Evolutionary conservation across 2,888 invertebrate genomes (phyloP).

Genomic region (Celastrina argiolus): DNA sequence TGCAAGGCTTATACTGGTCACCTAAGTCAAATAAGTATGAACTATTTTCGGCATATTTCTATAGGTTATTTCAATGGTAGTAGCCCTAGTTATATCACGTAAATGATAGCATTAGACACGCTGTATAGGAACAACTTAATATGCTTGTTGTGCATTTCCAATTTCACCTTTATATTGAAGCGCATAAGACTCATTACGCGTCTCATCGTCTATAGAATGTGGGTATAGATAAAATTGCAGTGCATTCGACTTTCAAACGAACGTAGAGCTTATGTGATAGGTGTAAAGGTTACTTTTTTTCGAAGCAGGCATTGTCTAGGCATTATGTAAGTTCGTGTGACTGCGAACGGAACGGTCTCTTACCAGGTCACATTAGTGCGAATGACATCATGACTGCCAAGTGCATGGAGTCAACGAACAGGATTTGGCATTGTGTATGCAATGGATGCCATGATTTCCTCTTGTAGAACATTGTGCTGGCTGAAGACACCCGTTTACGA

Average conservation of each 20-base stretch:
- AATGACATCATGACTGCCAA: slow-evolving; percentile 73
- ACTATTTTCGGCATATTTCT: neutral
- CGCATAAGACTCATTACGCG: slow-evolving; percentile 42
- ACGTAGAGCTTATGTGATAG: slow-evolving; percentile 55
- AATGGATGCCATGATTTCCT: slow-evolving; percentile 68
- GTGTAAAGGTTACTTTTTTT: slow-evolving; percentile 54
- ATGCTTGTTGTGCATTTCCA: slow-evolving; percentile 30
- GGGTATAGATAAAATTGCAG: slow-evolving; percentile 45
- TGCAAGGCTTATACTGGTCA: no score
- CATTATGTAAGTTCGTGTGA: slow-evolving; percentile 70
- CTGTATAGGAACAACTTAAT: slow-evolving; percentile 42
- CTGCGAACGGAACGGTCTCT: slow-evolving; percentile 67
- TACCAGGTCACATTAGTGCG: slow-evolving; percentile 70
- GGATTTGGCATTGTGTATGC: slow-evolving; percentile 69
- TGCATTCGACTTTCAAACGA: slow-evolving; percentile 51
- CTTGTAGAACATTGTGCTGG: slow-evolving; percentile 34
- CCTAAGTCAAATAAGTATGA: neutral
- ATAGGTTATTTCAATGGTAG: neutral
- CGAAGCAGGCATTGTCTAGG: slow-evolving; percentile 56
- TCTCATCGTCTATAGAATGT: neutral
- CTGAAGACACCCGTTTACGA: neutral
- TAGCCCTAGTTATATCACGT: slow-evolving; percentile 63
- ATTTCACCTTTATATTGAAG: slow-evolving; percentile 39
- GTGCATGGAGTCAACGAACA: slow-evolving; percentile 72
- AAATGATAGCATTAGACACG: slow-evolving; percentile 54